A percentile compares a stretch with the other conserved stretches of the same genome.
Conservation (phyloP, 2,888 invertebrate genomes). For the Tethea ocularis region DNA sequence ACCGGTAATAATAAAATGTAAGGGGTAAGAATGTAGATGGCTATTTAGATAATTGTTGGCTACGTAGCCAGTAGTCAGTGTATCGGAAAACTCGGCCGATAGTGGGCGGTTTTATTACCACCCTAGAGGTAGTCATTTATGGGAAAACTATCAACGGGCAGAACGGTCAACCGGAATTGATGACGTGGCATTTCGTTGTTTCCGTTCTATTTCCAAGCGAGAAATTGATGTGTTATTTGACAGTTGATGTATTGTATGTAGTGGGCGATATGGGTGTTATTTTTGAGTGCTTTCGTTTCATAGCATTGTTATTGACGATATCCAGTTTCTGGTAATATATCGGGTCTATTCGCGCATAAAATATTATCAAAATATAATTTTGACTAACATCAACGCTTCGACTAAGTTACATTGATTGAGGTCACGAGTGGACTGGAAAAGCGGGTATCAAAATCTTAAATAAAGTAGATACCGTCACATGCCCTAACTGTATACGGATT, state of each 20-base stretch:
- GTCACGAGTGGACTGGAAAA: too few species aligned
- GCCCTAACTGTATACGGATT: too few species aligned
- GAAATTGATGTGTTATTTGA: conserved; percentile 48
- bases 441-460: too few species aligned
- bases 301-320: not conserved
- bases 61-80: conserved; percentile 65
- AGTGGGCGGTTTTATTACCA: conserved; percentile 72
- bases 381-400: too few species aligned
- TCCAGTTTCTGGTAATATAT: not conserved
- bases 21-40: conserved; percentile 84
- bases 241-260: conserved; percentile 35
- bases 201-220: conserved; percentile 43
- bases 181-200: conserved; percentile 69
- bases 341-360: too few species aligned
- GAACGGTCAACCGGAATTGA: conserved; percentile 58
- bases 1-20: conserved; percentile 84
- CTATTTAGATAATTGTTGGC: conserved; percentile 85
- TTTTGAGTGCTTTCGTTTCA: not conserved
- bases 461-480: too few species aligned
- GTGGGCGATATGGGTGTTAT: not conserved
- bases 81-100: conserved; percentile 79
- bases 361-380: too few species aligned
- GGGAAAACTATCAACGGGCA: conserved; percentile 75
- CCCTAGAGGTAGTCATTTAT: conserved; percentile 77
- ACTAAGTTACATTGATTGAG: too few species aligned